Evolutionary conservation across 1,140 invertebrate genomes (phyloP), one percentile per base, ranked within the genome.

Genomic region (Dreissena polymorpha): DNA sequence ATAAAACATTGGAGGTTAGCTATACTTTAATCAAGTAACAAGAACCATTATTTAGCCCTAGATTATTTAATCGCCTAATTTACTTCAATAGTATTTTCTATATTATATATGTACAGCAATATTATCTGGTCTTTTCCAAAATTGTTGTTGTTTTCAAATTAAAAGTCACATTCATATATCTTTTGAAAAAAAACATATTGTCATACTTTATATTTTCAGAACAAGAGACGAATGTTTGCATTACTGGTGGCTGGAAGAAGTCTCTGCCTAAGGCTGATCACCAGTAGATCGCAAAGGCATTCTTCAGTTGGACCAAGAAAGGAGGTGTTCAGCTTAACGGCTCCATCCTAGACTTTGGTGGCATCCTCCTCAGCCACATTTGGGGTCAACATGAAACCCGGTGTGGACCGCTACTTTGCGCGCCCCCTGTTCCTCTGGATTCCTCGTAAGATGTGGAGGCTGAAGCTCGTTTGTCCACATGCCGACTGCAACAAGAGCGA

Each of bases 361-460:
- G 39, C 25, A 51, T 14, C 39, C 69, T 3, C 69, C 69, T 51
- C 49, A 49, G 10, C 69, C 49, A n/a, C 18, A 5, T 14, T 18
- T 12, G 55, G 50, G n/a, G 14, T 25, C 21, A 72, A 50, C 50
- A 14, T 10, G n/a, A 51, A 21, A 14, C 49, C 69, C 10, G 23
- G 18, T 18, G 50, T 49, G 12, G n/a, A 50, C 69, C 7, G 69
- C 18, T 72, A 72, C 29, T 72, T 72, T 72, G 29, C 69, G 16
- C 69, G 23, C 10, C 69, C 69, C 39, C 55, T 72, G 50, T 53
- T 72, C 39, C 21, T 72, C 39, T 72, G 69, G 69, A 72, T 72
- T 39, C 39, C 69, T n/a, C 14, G 69, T 14, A 50, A 72, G 14
- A 18, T 25, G 23, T 72, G 69, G 69, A 50, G 55, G 10, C 25